Conservation (phyloP, 2,113 vertebrate genomes). For the Pedionomus torquatus region DNA sequence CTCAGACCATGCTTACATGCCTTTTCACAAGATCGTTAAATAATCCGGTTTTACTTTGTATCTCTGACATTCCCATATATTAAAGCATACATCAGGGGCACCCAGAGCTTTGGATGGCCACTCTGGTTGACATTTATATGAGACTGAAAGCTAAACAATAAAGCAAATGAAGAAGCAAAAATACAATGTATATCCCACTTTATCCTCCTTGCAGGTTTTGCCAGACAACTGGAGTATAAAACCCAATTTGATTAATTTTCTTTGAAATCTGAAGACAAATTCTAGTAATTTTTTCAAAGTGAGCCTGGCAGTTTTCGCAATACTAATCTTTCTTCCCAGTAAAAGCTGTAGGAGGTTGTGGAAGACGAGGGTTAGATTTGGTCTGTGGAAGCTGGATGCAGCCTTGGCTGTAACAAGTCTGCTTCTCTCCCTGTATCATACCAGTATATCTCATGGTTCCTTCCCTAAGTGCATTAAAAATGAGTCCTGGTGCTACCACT, state of each 20-base stretch:
- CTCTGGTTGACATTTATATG: neutral
- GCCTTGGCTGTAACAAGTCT: neutral
- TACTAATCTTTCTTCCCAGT: neutral
- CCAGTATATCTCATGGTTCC: neutral
- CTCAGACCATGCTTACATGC: neutral
- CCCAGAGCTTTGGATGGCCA: neutral
- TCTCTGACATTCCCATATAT: neutral
- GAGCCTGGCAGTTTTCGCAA: neutral
- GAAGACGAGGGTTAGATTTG: neutral
- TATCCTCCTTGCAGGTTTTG: neutral
- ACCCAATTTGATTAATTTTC: neutral
- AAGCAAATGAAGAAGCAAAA: neutral
- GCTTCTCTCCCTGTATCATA: neutral
- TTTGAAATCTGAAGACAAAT: slow-evolving; percentile 12
- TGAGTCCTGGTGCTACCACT: neutral
- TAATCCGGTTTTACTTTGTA: neutral
- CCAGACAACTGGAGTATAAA: neutral
- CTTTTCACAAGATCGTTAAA: neutral
- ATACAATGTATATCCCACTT: neutral
- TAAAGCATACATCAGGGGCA: neutral
- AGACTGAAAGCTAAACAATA: neutral
- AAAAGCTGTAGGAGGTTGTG: neutral
- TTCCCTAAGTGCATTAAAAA: neutral
- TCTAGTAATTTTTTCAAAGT: neutral
- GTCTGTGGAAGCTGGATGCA: neutral